Percentiles rank a stretch among this genome's conserved stretches.
These are phyloP conservation scores for Cephus spinipes DNA, from an alignment of 2,888 invertebrate species.

Conservation along the genomic window DNA sequence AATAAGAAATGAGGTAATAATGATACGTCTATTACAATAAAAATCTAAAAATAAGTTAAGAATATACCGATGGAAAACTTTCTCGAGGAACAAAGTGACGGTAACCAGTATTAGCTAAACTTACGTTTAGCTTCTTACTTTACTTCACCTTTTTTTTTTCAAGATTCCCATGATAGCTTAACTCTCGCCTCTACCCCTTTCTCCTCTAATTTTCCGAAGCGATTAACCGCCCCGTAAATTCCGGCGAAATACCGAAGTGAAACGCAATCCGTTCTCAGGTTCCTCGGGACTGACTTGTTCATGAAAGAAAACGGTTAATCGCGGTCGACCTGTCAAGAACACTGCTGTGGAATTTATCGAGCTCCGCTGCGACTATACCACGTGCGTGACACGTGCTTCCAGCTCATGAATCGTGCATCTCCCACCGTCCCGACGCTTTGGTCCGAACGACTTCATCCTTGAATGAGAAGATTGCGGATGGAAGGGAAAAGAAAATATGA, in stretches of 20 bases:
- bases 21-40: no score
- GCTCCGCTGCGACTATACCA: background rate
- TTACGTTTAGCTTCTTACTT: no score
- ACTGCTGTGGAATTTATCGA: background rate
- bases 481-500: background rate
- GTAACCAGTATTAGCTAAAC: no score
- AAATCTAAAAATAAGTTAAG: background rate
- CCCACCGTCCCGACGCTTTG: background rate
- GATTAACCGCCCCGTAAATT: conserved; percentile 5
- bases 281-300: background rate
- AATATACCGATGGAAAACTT: background rate
- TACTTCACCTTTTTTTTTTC: no score
- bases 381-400: background rate
- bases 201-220: background rate
- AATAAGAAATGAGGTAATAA: no score
- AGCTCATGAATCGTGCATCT: background rate
- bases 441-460: background rate
- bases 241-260: background rate
- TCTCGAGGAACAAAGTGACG: no score
- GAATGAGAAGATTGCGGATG: background rate
- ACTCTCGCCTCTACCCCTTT: background rate
- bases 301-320: background rate
- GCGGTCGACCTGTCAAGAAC: background rate
- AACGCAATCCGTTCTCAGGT: conserved; percentile 9
- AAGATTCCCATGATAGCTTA: background rate